These are phyloP conservation scores for Acromyrmex echinatior DNA, from an alignment of 1,140 invertebrate species.

Conservation along the genomic window DNA sequence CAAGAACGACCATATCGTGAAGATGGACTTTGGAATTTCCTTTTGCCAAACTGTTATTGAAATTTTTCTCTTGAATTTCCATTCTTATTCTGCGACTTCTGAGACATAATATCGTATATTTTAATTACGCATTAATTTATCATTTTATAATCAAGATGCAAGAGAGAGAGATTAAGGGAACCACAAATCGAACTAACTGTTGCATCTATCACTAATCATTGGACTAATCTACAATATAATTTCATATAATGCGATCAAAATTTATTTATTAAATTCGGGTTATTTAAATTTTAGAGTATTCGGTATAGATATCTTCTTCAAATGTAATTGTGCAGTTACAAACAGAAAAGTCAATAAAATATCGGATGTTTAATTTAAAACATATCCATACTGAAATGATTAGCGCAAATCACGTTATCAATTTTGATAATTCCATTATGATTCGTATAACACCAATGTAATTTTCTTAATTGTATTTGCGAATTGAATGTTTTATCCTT, in stretches of 20 bases:
- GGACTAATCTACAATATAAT: too few relatives aligned
- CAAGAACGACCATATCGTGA: too few relatives aligned
- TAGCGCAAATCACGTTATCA: constrained; percentile 2
- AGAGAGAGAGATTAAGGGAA: too few relatives aligned
- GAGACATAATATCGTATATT: too few relatives aligned
- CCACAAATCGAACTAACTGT: too few relatives aligned
- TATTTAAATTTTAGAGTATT: neutral
- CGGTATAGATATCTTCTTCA: neutral
- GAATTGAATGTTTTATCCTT: neutral
- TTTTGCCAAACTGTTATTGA: too few relatives aligned
- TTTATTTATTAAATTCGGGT: neutral
- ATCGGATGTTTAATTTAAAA: constrained; percentile 2
- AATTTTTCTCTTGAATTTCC: too few relatives aligned
- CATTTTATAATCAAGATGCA: too few relatives aligned
- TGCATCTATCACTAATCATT: too few relatives aligned
- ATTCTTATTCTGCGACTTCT: too few relatives aligned
- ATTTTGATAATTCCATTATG: neutral
- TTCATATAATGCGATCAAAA: neutral
- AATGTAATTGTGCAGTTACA: neutral
- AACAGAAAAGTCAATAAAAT: neutral
- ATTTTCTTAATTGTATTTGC: neutral
- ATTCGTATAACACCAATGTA: neutral
- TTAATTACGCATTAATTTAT: too few relatives aligned
- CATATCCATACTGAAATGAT: neutral
- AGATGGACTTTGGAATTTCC: too few relatives aligned